Conservation (phyloP, 2,888 invertebrate genomes). For the Nymphalis urticae region DNA sequence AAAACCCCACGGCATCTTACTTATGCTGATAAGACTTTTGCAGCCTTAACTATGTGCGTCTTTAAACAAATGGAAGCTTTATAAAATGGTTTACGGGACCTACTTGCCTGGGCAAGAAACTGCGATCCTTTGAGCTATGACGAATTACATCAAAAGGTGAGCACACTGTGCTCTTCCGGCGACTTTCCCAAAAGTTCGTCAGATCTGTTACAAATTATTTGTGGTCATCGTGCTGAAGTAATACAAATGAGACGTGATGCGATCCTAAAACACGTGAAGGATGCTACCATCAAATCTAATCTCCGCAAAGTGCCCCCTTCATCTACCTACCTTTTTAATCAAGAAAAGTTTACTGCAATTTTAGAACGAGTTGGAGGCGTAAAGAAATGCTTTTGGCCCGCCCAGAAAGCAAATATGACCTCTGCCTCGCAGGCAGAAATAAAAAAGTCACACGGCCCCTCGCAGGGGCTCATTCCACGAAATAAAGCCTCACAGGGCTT, state of each 20-base stretch:
- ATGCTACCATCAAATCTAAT: constrained; percentile 19
- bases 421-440: too few relatives aligned
- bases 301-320: constrained; percentile 14
- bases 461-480: constrained; percentile 2
- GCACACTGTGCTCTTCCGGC: not conserved
- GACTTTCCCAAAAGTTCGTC: constrained; percentile 27
- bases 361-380: constrained; percentile 41
- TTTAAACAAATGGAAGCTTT: constrained; percentile 28
- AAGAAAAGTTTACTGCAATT: constrained; percentile 30
- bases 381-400: constrained; percentile 37
- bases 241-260: too few relatives aligned
- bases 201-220: constrained; percentile 36
- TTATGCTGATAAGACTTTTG: constrained; percentile 26
- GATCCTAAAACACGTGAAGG: constrained; percentile 20
- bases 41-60: constrained; percentile 27
- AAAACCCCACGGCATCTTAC: constrained; percentile 18
- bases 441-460: not conserved
- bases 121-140: not conserved
- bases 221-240: constrained; percentile 33
- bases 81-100: constrained; percentile 18
- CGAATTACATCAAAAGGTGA: not conserved
- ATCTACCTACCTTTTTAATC: constrained; percentile 28
- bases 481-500: too few relatives aligned
- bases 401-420: too few relatives aligned
- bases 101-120: constrained; percentile 19